Percentiles rank a stretch among this genome's conserved stretches.
Conservation (phyloP, 2,797 vertebrate genomes). For the Pseudochaenichthys georgianus region DNA sequence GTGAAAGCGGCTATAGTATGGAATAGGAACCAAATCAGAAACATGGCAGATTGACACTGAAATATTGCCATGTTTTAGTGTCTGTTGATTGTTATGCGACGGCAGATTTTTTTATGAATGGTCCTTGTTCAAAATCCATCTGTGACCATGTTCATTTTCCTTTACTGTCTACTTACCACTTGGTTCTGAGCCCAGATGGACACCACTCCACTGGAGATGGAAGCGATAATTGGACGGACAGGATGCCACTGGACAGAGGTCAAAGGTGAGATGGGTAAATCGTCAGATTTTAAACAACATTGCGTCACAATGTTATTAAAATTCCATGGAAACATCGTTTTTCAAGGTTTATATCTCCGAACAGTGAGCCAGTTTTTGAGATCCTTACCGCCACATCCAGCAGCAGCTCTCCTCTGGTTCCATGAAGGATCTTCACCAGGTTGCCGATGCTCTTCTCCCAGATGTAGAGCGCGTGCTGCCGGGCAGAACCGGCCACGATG, state of each 20-base stretch:
- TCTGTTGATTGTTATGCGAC: too few species aligned
- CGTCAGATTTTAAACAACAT: neutral
- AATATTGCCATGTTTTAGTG: too few species aligned
- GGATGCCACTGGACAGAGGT: constrained; percentile 92
- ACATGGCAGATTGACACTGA: neutral
- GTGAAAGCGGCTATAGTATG: too few species aligned
- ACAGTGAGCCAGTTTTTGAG: too few species aligned
- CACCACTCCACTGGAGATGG: constrained; percentile 97
- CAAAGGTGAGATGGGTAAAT: constrained; percentile 24
- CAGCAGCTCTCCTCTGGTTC: constrained; percentile 94
- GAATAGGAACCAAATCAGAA: neutral
- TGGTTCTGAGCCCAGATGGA: constrained; percentile 99
- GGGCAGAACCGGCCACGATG: constrained; percentile 95
- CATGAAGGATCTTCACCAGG: constrained; percentile 97
- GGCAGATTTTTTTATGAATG: too few species aligned
- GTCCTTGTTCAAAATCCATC: neutral
- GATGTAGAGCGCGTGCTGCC: constrained; percentile 97
- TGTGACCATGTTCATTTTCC: neutral
- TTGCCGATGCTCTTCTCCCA: constrained; percentile 99
- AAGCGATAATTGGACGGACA: constrained; percentile 96
- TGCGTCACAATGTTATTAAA: too few species aligned
- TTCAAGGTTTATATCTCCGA: neutral
- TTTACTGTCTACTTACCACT: constrained; percentile 88
- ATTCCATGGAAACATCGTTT: neutral
- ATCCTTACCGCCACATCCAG: constrained; percentile 94